These are phyloP conservation scores for Noctua janthina DNA, from an alignment of 2,888 invertebrate species.

Conservation along the genomic window DNA sequence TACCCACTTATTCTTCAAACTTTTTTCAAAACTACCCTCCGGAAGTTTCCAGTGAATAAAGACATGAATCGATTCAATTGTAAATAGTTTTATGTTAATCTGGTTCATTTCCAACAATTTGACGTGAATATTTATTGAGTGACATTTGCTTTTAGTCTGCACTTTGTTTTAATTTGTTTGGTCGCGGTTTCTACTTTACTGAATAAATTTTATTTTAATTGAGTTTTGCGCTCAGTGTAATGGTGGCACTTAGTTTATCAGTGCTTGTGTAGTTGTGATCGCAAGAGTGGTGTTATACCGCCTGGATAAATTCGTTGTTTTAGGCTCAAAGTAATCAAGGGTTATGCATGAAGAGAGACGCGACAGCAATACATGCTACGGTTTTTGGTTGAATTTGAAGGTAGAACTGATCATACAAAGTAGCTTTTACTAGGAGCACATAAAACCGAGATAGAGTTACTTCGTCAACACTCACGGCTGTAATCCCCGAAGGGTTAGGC, in stretches of 20 bases:
- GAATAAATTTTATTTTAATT: constrained; percentile 43
- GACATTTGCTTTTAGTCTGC: constrained; percentile 43
- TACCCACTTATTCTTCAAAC: constrained; percentile 1
- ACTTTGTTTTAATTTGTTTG: constrained; percentile 43
- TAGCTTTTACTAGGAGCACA: background rate
- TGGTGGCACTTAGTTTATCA: constrained; percentile 7
- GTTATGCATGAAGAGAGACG: background rate
- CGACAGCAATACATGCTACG: background rate
- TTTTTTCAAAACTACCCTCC: constrained; percentile 5
- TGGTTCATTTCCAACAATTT: constrained; percentile 22
- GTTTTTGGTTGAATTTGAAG: background rate
- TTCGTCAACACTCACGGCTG: background rate
- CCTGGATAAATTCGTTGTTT: background rate
- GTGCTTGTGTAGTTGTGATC: background rate
- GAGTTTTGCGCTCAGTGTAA: constrained; percentile 15
- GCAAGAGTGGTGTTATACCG: background rate
- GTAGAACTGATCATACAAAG: background rate
- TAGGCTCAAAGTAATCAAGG: background rate
- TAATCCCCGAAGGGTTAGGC: too few species aligned
- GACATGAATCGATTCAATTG: constrained; percentile 19
- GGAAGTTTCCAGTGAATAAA: constrained; percentile 18
- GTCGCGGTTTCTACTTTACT: constrained; percentile 32
- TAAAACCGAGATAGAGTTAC: background rate
- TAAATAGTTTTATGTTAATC: constrained; percentile 27
- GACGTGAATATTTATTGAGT: constrained; percentile 29